Evolutionary conservation across 2,797 vertebrate species (phyloP), one percentile per base, ranked within the genome.

Genomic region (Streptopelia turtur): DNA sequence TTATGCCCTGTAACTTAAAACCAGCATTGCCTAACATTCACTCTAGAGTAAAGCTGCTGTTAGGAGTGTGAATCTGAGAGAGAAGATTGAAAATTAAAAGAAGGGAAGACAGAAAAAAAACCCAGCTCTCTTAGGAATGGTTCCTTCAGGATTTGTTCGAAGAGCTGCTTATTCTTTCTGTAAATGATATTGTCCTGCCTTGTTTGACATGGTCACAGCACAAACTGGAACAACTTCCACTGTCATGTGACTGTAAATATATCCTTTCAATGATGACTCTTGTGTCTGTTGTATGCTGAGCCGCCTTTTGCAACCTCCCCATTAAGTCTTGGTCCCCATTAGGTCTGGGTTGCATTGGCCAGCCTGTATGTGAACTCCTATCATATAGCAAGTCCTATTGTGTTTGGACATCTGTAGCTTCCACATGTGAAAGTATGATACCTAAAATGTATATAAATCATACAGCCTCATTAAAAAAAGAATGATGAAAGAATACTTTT

Each of bases 1-100:
- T 55, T 13, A 60, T 52, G 23, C 37, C 10, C 3, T 15, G 5
- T 57, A 45, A 75, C 23, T 79, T 4, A 4, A 79, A 94, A 57
- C 1, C 2, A 5, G 12, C 4, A 6, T 4, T 24, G 3, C 41
- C 21, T 35, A 43, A 25, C 13, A 31, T 41, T 65, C 39, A 25
- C 6, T 90, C 43, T 52, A 65, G 31, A 89, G 8, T 11, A 83
- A 92, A 39, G 7, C 13, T 41, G 9, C 7, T 24, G 18, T 27
- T 65, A 64, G 7, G 18, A 71, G 17, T 16, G 3, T 53, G 16
- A 92, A 47, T 47, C 13, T 39, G 31, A 68, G 31, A 50, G 18
- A 41, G 4, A 56, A 3, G 6, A n/a, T 0, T 74, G 27, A 70
- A 78, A 82, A 75, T 14, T 49, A 47, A 53, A 85, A 88, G 52